phyloP scores from a whole-genome alignment of 2,113 vertebrate genomes.

The Triplophysa tibetana region DNA sequence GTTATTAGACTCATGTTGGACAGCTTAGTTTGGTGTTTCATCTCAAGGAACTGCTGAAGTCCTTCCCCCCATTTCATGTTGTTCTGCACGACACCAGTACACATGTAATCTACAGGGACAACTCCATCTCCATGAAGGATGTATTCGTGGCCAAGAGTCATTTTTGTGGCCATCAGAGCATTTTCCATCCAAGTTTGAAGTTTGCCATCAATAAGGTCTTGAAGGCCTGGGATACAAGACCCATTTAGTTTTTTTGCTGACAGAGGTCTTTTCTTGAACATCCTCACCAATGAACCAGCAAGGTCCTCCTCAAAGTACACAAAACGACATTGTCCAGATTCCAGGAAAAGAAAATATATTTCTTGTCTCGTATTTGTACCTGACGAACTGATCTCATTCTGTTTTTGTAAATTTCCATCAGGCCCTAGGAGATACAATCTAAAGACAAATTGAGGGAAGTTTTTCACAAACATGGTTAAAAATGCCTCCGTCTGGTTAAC shows the following conservation, averaged over 20 bases:
- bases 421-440: conserved; percentile 24
- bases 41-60: conserved; percentile 72
- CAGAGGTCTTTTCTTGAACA: conserved; percentile 15
- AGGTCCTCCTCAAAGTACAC: conserved; percentile 38
- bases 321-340: conserved; percentile 48
- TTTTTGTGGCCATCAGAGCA: conserved; percentile 60
- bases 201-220: conserved; percentile 53
- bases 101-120: conserved; percentile 68
- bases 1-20: conserved; percentile 64
- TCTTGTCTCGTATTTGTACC: background rate
- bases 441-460: conserved; percentile 49
- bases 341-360: conserved; percentile 30
- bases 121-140: conserved; percentile 55
- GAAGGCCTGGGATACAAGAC: conserved; percentile 56
- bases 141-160: conserved; percentile 61
- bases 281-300: conserved; percentile 11
- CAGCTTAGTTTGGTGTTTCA: conserved; percentile 66
- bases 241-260: conserved; percentile 35
- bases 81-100: conserved; percentile 70
- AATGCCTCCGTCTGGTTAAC: conserved; percentile 11
- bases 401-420: background rate
- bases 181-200: conserved; percentile 65
- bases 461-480: conserved; percentile 40
- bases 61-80: conserved; percentile 65
- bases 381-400: background rate